Evolutionary conservation across 2,888 invertebrate genomes (phyloP), one percentile per base, ranked within the genome.

Genomic region (Brenthis ino): DNA sequence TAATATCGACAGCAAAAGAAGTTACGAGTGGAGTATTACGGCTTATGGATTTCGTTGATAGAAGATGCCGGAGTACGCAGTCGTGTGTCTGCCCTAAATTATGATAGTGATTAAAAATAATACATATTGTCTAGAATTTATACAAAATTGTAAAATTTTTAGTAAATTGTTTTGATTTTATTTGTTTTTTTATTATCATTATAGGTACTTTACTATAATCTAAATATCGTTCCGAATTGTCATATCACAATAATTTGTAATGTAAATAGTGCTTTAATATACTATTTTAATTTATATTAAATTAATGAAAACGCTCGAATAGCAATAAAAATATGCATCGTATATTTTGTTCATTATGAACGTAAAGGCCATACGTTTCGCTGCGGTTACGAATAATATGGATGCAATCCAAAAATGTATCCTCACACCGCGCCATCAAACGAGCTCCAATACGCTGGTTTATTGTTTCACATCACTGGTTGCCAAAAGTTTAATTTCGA

Each of bases 321-420:
- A 67, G 64, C 70, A 70, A 73, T 74, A 73, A 82, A 81, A 79
- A 81, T 81, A 81, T 81, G 81, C 80, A 76, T 75, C 72, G 80
- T 73, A 69, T 70, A 74, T 71, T 74, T 72, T 72, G 70, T 71
- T 69, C 70, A 73, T 74, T 73, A 74, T 73, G 85, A 80, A 85
- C 84, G 84, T 84, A 85, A 85, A 83, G 80, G 85, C 84, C 75
- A 80, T 78, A 77, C 74, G 72, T 77, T 74, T 75, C 77, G 82
- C 76, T 87, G 88, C 80, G 88, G 88, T 88, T 77, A 76, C 75
- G 78, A 83, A 79, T 85, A 86, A 87, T 88, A 89, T 89, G 88
- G 87, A 87, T 81, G 82, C 85, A 85, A 84, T 88, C 87, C 89
- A 89, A 87, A 89, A 86, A 80, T 82, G 81, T 85, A 84, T 84